Conservation (phyloP, 2,797 vertebrate genomes). For the Chelon auratus region DNA sequence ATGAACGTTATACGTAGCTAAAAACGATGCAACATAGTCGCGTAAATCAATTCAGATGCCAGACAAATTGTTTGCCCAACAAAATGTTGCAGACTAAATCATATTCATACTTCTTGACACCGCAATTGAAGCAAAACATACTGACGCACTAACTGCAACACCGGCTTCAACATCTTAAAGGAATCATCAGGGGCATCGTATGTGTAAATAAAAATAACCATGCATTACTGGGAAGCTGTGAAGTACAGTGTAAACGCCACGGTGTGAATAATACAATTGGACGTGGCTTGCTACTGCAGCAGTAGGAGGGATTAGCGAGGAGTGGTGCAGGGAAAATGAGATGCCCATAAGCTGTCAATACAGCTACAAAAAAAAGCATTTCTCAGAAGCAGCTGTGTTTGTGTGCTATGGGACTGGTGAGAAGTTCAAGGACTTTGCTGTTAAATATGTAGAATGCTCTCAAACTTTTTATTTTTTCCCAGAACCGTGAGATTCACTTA, state of each 20-base stretch:
- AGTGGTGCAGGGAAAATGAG: slow-evolving; percentile 49
- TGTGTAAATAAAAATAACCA: not conserved
- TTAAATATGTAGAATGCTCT: slow-evolving; percentile 47
- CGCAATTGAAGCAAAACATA: slow-evolving; percentile 22
- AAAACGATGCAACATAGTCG: not conserved
- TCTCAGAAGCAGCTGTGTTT: slow-evolving; percentile 34
- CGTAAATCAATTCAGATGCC: too few relatives aligned
- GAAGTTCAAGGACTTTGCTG: slow-evolving; percentile 24
- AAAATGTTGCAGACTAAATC: too few relatives aligned
- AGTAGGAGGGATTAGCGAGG: slow-evolving; percentile 37
- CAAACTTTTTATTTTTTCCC: slow-evolving; percentile 15
- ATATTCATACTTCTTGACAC: not conserved
- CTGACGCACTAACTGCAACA: slow-evolving; percentile 9
- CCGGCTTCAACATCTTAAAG: slow-evolving; percentile 16
- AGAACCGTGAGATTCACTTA: slow-evolving; percentile 39
- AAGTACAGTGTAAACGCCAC: slow-evolving; percentile 29
- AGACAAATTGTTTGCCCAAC: too few relatives aligned
- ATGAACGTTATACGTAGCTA: not conserved
- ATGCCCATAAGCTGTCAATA: slow-evolving; percentile 66
- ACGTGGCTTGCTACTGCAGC: slow-evolving; percentile 50
- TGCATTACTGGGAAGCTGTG: slow-evolving; percentile 41
- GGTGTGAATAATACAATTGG: slow-evolving; percentile 59
- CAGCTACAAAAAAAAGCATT: slow-evolving; percentile 44
- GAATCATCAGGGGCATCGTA: slow-evolving; percentile 19
- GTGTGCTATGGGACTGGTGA: slow-evolving; percentile 9